Percentiles rank a stretch among this genome's conserved stretches.
phyloP scores from a whole-genome alignment of 2,113 vertebrate species.

The Erythrocercus mccallii region DNA sequence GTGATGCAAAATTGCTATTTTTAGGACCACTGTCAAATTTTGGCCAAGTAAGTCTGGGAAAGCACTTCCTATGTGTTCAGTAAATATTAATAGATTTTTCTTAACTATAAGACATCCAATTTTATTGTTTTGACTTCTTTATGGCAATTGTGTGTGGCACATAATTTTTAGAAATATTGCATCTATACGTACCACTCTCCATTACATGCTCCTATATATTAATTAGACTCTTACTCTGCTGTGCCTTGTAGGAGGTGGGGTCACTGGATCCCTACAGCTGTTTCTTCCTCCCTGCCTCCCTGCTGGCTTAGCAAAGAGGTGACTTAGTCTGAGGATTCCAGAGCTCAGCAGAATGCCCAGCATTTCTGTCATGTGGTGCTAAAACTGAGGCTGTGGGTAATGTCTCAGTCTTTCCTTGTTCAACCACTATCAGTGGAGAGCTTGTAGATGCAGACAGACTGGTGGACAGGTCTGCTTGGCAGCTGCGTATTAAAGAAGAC shows the following conservation, averaged over 20 bases:
- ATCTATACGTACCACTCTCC: background rate
- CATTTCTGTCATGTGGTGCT: background rate
- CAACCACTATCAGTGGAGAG: background rate
- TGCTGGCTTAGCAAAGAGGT: background rate
- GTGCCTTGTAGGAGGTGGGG: background rate
- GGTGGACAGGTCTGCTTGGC: background rate
- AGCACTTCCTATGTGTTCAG: background rate
- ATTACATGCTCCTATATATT: background rate
- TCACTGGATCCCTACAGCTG: background rate
- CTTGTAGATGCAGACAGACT: background rate
- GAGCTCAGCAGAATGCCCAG: background rate
- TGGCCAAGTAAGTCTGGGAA: background rate
- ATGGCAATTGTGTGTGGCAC: background rate
- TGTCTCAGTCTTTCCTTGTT: background rate
- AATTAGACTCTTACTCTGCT: background rate
- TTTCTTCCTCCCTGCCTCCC: background rate
- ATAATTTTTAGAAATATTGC: background rate
- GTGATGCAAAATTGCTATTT: background rate
- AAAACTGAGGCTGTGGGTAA: background rate
- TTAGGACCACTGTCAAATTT: background rate
- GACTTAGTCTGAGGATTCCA: background rate
- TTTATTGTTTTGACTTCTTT: background rate
- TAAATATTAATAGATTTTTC: background rate
- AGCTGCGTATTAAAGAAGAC: background rate
- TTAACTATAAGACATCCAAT: background rate